Percentiles rank a stretch among this genome's conserved stretches.
Evolutionary conservation across 2,113 vertebrate genomes (phyloP).

Genomic region (Lasiurus cinereus): DNA sequence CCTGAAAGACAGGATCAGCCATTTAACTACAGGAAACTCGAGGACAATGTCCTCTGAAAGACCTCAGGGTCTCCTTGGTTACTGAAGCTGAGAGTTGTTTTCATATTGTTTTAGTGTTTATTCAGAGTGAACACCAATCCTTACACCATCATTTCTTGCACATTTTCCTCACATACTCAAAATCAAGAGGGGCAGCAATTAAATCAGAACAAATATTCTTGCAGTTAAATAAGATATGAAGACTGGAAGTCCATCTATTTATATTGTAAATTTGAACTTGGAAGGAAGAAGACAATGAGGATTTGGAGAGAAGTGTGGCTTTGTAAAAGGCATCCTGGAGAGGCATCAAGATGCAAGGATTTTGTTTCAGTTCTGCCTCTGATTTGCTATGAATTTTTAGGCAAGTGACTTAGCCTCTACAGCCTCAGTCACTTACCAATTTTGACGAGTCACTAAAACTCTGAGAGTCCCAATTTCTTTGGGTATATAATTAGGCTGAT

Average conservation of each 20-base stretch:
- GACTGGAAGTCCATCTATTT: background rate
- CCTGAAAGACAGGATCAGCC: constrained; percentile 55
- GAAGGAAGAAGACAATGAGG: background rate
- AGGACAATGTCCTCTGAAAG: constrained; percentile 38
- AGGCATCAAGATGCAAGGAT: background rate
- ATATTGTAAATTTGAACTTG: background rate
- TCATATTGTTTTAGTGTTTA: background rate
- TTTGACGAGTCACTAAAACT: background rate
- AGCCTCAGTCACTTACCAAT: background rate
- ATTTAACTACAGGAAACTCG: constrained; percentile 63
- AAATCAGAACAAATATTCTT: background rate
- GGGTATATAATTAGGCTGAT: background rate
- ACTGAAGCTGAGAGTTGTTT: background rate
- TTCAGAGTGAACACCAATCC: background rate
- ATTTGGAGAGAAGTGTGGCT: background rate
- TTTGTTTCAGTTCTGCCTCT: constrained; percentile 12
- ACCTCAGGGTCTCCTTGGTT: constrained; percentile 33
- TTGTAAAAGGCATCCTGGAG: background rate
- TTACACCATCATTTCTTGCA: background rate
- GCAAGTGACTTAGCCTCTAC: background rate
- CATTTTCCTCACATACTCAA: background rate
- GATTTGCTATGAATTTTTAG: constrained; percentile 1
- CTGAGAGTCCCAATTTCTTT: background rate
- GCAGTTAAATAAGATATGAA: background rate
- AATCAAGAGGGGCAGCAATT: background rate